phyloP scores from a whole-genome alignment of 2,797 vertebrate species.

The Tarsius wallacei region DNA sequence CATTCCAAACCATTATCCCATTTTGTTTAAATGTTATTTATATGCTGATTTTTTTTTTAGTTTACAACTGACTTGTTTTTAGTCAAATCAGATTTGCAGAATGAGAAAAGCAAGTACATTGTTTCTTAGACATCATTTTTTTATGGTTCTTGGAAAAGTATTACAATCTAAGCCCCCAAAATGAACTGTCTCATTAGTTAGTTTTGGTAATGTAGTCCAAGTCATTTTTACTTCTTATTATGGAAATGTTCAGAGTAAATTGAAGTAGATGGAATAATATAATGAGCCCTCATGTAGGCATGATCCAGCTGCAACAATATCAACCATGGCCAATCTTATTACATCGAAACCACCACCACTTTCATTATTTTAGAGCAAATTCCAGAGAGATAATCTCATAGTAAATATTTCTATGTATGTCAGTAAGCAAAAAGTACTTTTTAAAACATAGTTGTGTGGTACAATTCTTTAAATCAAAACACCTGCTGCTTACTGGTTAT shows the following conservation, averaged over 20 bases:
- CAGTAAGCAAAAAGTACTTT: neutral
- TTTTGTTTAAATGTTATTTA: slow-evolving; percentile 35
- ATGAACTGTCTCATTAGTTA: slow-evolving; percentile 18
- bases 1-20: neutral
- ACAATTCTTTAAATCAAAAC: slow-evolving; percentile 51
- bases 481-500: neutral
- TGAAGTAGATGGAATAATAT: neutral
- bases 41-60: neutral
- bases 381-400: neutral
- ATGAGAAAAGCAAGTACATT: neutral
- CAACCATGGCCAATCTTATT: neutral
- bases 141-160: neutral
- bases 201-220: neutral
- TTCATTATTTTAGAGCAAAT: slow-evolving; percentile 26
- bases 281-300: neutral
- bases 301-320: neutral
- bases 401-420: neutral
- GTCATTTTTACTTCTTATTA: slow-evolving; percentile 34
- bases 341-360: neutral
- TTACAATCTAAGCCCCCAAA: neutral
- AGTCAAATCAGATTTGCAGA: neutral
- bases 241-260: slow-evolving; percentile 23
- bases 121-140: neutral
- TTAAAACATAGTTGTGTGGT: neutral
- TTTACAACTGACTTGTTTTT: neutral